Percentiles rank a stretch among this genome's conserved stretches.
These are phyloP conservation scores for Linepithema humile DNA, from an alignment of 1,140 invertebrate species.

Conservation along the genomic window DNA sequence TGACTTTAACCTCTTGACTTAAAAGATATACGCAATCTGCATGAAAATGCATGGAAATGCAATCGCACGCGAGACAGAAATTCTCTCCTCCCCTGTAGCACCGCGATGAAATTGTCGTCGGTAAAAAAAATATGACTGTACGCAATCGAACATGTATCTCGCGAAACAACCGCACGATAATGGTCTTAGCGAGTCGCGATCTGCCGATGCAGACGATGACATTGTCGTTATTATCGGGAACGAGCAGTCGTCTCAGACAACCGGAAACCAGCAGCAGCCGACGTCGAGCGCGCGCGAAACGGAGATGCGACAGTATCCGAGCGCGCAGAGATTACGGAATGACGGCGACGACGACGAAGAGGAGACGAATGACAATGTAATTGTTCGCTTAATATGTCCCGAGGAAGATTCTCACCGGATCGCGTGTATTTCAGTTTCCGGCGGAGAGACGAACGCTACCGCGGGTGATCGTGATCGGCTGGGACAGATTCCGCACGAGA, in stretches of 20 bases:
- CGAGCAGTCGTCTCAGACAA: not conserved
- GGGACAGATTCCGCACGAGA: conserved; percentile 80
- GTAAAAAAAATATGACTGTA: conserved; percentile 38
- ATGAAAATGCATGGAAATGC: no score
- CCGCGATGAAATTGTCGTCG: conserved; percentile 24
- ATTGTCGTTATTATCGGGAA: not conserved
- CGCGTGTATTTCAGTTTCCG: conserved; percentile 51
- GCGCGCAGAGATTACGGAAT: conserved; percentile 45
- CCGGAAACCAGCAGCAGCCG: not conserved
- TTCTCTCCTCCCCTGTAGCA: not conserved
- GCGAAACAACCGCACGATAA: conserved; percentile 14
- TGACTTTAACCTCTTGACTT: no score
- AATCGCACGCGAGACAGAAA: not conserved
- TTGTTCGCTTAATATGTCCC: not conserved
- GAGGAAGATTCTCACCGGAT: not conserved
- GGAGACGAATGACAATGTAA: conserved; percentile 27
- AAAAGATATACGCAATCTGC: no score
- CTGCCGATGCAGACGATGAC: not conserved
- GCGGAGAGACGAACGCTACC: conserved; percentile 39
- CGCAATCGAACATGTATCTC: conserved; percentile 33
- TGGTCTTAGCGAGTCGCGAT: not conserved
- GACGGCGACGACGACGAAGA: conserved; percentile 60
- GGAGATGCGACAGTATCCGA: conserved; percentile 66
- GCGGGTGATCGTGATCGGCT: conserved; percentile 76
- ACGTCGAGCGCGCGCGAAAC: conserved; percentile 15